Percentiles rank a stretch among this genome's conserved stretches.
Conservation (phyloP, 2,113 vertebrate species). For the Pachypanchax playfairii region DNA sequence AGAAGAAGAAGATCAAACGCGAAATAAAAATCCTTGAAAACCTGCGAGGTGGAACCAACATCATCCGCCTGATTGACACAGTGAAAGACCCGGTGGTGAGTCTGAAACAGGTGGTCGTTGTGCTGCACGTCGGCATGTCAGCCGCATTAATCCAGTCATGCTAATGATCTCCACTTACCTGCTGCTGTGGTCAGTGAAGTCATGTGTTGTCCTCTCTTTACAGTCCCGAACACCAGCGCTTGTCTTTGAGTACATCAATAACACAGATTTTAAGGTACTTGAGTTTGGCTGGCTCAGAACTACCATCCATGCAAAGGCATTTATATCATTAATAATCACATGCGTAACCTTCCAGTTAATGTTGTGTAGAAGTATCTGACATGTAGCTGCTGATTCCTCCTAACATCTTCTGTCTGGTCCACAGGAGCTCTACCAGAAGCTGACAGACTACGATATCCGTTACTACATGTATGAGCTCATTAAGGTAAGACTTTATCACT, state of each 20-base stretch:
- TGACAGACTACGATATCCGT: constrained; percentile 98
- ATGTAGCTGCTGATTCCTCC: neutral
- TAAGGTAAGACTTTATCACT: constrained; percentile 82
- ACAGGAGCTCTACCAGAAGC: constrained; percentile 98
- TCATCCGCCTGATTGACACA: constrained; percentile 96
- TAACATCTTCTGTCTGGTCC: constrained; percentile 50
- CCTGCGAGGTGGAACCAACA: constrained; percentile 96
- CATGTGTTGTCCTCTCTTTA: constrained; percentile 65
- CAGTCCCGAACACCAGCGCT: constrained; percentile 98
- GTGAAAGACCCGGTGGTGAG: constrained; percentile 98
- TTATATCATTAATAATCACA: constrained; percentile 47
- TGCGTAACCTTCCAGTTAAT: constrained; percentile 32
- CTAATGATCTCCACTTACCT: constrained; percentile 35
- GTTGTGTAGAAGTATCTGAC: neutral
- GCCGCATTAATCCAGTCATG: constrained; percentile 34
- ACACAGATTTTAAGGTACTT: constrained; percentile 99
- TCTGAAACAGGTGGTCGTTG: constrained; percentile 5
- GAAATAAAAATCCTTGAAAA: constrained; percentile 99
- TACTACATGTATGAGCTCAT: constrained; percentile 99
- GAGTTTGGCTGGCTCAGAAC: constrained; percentile 39
- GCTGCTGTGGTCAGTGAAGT: constrained; percentile 51
- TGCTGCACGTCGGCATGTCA: constrained; percentile 19
- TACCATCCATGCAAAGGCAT: constrained; percentile 37
- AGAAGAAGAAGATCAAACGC: constrained; percentile 99
- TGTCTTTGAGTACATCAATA: constrained; percentile 99